phyloP scores from a whole-genome alignment of 2,888 invertebrate species.

The Chalcis sispes region DNA sequence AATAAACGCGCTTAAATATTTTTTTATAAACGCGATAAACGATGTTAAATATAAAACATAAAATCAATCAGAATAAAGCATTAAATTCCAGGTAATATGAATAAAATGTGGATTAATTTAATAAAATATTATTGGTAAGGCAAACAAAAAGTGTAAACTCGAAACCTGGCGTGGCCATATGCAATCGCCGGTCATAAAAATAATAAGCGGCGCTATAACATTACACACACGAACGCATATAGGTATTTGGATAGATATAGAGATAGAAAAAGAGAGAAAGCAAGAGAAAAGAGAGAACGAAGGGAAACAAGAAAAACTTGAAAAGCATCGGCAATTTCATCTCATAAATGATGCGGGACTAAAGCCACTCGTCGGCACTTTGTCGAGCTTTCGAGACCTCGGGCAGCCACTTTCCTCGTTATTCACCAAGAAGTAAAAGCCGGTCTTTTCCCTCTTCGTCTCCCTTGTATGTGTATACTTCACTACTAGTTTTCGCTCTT shows the following conservation, averaged over 20 bases:
- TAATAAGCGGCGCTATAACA: not conserved
- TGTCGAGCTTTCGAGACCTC: conserved; percentile 50
- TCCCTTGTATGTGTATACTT: not conserved
- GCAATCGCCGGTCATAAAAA: not conserved
- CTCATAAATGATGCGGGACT: conserved; percentile 46
- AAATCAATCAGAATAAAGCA: too few relatives aligned
- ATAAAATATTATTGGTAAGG: too few relatives aligned
- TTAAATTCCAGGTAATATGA: too few relatives aligned
- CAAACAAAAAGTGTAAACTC: not conserved
- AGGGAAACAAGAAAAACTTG: not conserved
- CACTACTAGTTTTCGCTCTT: not conserved
- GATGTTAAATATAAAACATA: too few relatives aligned
- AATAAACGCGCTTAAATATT: too few relatives aligned
- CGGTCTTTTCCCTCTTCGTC: not conserved
- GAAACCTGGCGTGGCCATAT: not conserved
- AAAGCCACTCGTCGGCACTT: conserved; percentile 49
- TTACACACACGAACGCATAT: not conserved
- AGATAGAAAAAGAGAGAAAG: not conserved
- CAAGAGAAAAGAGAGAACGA: not conserved
- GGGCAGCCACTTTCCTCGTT: conserved; percentile 49
- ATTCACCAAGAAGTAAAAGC: conserved; percentile 31
- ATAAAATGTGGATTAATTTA: too few relatives aligned
- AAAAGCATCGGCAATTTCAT: conserved; percentile 50
- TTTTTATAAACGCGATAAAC: too few relatives aligned
- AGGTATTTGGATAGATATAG: too few relatives aligned